Percentiles rank a stretch among this genome's conserved stretches.
Evolutionary conservation across 2,888 invertebrate species (phyloP).

Genomic region (Tigriopus californicus): DNA sequence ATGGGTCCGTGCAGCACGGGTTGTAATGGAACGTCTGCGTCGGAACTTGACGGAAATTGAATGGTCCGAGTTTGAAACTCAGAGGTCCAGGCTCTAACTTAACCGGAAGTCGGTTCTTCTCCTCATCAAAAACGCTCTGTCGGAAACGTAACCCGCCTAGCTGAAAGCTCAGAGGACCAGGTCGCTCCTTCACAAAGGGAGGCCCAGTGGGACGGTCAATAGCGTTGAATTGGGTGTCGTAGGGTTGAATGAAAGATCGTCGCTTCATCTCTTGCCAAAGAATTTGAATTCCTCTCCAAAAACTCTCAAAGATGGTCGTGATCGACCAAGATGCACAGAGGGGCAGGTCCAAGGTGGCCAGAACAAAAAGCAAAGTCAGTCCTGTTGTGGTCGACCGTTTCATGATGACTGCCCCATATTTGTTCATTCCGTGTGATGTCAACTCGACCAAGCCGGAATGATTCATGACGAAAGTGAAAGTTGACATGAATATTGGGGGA

Average conservation of each 20-base stretch:
- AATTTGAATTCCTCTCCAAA: too few relatives aligned
- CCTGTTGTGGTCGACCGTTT: too few relatives aligned
- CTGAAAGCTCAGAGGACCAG: slow-evolving; percentile 34
- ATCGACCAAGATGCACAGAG: too few relatives aligned
- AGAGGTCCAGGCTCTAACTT: not conserved
- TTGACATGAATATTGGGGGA: too few relatives aligned
- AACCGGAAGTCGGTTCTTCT: not conserved
- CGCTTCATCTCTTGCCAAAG: too few relatives aligned
- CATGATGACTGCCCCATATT: too few relatives aligned
- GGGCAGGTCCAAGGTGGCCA: too few relatives aligned
- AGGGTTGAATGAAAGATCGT: not conserved
- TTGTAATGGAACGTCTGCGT: not conserved
- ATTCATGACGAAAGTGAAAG: too few relatives aligned
- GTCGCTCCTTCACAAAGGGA: slow-evolving; percentile 44
- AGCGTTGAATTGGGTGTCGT: slow-evolving; percentile 25
- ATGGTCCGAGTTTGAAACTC: slow-evolving; percentile 1
- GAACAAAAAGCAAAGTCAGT: too few relatives aligned
- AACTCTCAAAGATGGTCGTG: too few relatives aligned
- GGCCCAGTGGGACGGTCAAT: slow-evolving; percentile 42
- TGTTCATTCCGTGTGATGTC: too few relatives aligned
- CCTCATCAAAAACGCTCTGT: not conserved
- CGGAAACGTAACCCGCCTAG: not conserved
- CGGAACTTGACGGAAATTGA: not conserved
- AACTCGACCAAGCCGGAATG: too few relatives aligned
- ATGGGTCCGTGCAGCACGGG: not conserved